These are phyloP conservation scores for Elephas maximus DNA, from an alignment of 2,113 vertebrate genomes.

Conservation along the genomic window DNA sequence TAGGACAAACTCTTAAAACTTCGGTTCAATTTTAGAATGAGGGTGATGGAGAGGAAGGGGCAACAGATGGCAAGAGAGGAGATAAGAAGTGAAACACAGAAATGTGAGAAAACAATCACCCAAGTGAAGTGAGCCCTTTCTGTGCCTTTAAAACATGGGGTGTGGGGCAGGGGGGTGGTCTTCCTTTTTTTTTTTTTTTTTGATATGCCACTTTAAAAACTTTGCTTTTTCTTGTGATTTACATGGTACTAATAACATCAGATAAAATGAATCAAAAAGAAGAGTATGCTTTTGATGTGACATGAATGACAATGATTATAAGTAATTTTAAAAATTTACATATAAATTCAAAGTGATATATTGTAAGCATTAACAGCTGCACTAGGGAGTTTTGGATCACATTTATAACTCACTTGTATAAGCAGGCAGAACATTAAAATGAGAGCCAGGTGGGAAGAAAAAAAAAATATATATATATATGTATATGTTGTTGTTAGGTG, in stretches of 20 bases:
- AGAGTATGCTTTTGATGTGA: background rate
- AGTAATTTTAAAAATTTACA: slow-evolving; percentile 24
- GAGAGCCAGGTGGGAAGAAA: background rate
- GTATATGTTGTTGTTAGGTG: background rate
- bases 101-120: background rate
- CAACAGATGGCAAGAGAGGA: background rate
- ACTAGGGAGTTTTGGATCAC: background rate
- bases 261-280: slow-evolving; percentile 16
- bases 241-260: background rate
- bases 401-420: slow-evolving; percentile 15
- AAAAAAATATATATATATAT: background rate
- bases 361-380: background rate
- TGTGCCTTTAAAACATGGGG: background rate
- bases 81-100: background rate
- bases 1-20: background rate
- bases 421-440: slow-evolving; percentile 6
- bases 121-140: background rate
- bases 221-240: background rate
- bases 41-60: background rate
- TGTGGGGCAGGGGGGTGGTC: background rate
- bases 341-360: background rate
- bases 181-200: background rate
- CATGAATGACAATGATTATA: background rate
- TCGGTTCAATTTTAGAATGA: background rate
- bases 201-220: background rate